A percentile compares a stretch with the other conserved stretches of the same genome.
These are phyloP conservation scores for Cebidichthys violaceus DNA, from an alignment of 2,113 vertebrate species.

Conservation along the genomic window DNA sequence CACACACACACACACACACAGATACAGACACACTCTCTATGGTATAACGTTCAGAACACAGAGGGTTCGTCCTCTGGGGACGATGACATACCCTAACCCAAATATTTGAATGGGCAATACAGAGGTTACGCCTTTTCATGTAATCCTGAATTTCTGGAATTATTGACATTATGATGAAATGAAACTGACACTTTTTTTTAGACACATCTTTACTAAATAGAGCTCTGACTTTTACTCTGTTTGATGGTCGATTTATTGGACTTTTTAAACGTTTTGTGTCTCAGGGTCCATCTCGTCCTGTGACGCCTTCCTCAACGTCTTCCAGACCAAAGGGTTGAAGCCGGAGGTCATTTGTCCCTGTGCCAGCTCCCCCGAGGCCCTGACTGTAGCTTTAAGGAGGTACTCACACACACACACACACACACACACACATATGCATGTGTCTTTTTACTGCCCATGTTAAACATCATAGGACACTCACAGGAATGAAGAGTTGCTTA, in stretches of 20 bases:
- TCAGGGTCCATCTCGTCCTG: constrained; percentile 99
- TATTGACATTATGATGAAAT: not conserved
- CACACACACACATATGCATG: not conserved
- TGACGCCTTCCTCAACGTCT: constrained; percentile 99
- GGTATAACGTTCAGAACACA: not conserved
- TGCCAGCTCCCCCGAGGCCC: constrained; percentile 96
- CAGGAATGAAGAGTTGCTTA: not conserved
- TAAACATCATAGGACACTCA: too few species aligned
- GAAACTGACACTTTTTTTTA: too few species aligned
- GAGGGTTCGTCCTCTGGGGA: not conserved
- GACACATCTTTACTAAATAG: not conserved
- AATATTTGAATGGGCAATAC: too few species aligned
- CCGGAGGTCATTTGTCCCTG: constrained; percentile 99
- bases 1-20: too few species aligned
- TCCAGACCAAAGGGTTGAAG: constrained; percentile 97
- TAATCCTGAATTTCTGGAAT: too few species aligned
- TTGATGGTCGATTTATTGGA: too few species aligned
- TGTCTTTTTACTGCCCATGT: not conserved
- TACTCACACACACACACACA: constrained; percentile 62
- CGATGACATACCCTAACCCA: too few species aligned
- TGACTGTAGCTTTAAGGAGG: constrained; percentile 97
- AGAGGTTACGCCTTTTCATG: too few species aligned
- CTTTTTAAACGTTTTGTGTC: not conserved
- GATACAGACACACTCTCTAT: too few species aligned
- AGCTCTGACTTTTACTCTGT: too few species aligned